Evolutionary conservation across 2,113 vertebrate genomes (phyloP).

Genomic region (Prunella fulvescens): DNA sequence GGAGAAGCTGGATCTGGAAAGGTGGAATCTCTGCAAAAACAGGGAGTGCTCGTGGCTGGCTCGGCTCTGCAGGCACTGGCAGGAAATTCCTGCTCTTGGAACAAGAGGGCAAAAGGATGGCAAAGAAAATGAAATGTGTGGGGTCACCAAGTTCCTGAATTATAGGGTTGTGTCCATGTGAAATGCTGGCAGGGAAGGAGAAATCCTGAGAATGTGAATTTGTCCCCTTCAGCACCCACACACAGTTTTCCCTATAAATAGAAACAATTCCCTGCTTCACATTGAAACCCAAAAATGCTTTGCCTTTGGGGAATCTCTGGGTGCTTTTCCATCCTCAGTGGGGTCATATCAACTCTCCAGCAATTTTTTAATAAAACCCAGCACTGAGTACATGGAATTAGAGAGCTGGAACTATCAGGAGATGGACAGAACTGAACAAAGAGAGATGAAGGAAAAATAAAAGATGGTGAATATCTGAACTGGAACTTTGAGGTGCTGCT

Average conservation of each 20-base stretch:
- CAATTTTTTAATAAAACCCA: neutral
- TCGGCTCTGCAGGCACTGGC: neutral
- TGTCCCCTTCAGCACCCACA: neutral
- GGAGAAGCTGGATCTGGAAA: neutral
- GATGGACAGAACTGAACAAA: neutral
- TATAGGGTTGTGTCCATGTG: neutral
- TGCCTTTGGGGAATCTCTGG: neutral
- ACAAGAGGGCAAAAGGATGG: neutral
- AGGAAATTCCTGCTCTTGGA: neutral
- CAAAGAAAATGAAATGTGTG: neutral
- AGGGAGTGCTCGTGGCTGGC: neutral
- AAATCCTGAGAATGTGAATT: neutral
- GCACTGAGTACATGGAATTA: neutral
- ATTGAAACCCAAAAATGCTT: neutral
- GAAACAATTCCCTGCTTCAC: neutral
- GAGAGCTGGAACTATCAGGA: neutral
- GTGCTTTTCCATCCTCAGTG: neutral
- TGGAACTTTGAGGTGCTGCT: neutral
- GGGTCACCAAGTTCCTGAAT: neutral
- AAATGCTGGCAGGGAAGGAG: neutral
- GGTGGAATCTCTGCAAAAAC: rapidly evolving
- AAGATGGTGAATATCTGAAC: neutral
- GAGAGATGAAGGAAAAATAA: neutral
- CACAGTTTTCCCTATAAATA: neutral
- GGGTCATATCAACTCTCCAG: rapidly evolving